These are phyloP conservation scores for Drosophila nr. medialis DNA, from an alignment of 2,888 invertebrate species.

Conservation along the genomic window DNA sequence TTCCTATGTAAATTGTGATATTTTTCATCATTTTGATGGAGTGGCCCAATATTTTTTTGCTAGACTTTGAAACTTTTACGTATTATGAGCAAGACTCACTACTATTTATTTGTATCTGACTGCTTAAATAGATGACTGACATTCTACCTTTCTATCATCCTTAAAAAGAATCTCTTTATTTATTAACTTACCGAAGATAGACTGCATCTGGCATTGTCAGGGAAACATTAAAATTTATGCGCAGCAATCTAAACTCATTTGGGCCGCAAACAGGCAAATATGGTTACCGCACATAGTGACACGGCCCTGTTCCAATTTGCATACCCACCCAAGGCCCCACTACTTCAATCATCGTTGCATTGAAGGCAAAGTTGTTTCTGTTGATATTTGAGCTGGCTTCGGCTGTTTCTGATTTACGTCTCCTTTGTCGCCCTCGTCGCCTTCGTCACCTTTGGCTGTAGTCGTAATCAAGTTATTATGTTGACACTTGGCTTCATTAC, in stretches of 20 bases:
- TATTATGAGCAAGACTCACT: not conserved
- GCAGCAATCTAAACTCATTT: conserved; percentile 70
- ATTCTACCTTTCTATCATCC: not conserved
- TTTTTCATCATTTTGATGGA: too few species aligned
- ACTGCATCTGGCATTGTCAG: conserved; percentile 32
- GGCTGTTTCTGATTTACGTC: conserved; percentile 20
- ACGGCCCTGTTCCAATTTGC: conserved; percentile 37
- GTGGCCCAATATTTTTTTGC: not conserved
- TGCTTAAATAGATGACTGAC: not conserved
- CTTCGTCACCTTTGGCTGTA: conserved; percentile 29
- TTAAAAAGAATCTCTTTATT: not conserved
- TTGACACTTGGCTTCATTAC: conserved; percentile 74
- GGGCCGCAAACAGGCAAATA: conserved; percentile 59
- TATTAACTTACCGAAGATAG: not conserved
- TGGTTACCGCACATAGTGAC: conserved; percentile 34
- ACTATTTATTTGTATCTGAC: not conserved
- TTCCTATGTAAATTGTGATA: not conserved
- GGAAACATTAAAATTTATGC: conserved; percentile 61
- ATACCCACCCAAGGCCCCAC: conserved; percentile 21
- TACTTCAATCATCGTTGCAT: conserved; percentile 37
- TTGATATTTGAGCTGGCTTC: conserved; percentile 66
- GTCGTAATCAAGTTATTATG: conserved; percentile 78
- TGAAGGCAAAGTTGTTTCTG: conserved; percentile 46
- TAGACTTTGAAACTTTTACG: not conserved
- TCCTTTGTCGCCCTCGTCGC: conserved; percentile 3